Conservation (phyloP, 1,140 invertebrate genomes). For the Aethina tumida region DNA sequence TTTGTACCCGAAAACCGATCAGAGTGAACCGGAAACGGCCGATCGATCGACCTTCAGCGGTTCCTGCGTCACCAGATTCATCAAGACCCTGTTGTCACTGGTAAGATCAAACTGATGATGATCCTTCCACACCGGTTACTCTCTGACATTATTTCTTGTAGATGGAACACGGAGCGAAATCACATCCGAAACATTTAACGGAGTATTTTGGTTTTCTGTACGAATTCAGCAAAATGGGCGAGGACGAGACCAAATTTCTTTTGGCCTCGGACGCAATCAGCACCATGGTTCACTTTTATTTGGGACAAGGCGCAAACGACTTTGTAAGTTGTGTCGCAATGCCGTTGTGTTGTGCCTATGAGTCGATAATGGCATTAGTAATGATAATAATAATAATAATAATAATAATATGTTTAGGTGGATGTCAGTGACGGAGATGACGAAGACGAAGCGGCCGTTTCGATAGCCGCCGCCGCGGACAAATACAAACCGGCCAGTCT, state of each 20-base stretch:
- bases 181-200: conserved; percentile 76
- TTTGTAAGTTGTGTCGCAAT: conserved; percentile 39
- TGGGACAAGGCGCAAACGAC: conserved; percentile 66
- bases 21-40: conserved; percentile 37
- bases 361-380: too few relatives aligned
- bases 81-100: conserved; percentile 78
- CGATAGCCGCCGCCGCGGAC: conserved; percentile 51
- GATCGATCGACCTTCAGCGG: conserved; percentile 57
- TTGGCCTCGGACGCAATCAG: conserved; percentile 78
- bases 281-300: conserved; percentile 84
- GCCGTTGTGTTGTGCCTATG: conserved; percentile 3
- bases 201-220: conserved; percentile 88
- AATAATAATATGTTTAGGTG: conserved; percentile 33
- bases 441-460: conserved; percentile 56
- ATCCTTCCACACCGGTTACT: background rate
- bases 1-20: conserved; percentile 61
- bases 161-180: conserved; percentile 81
- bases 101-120: conserved; percentile 43
- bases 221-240: conserved; percentile 91
- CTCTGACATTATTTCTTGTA: conserved; percentile 28
- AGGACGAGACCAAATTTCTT: conserved; percentile 82
- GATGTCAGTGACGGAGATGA: conserved; percentile 68
- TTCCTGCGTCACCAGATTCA: conserved; percentile 86
- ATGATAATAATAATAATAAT: too few relatives aligned
- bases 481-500: conserved; percentile 80